Base-by-base conservation (phyloP, 2,888 invertebrate species). In the Laothoe populi region DNA sequence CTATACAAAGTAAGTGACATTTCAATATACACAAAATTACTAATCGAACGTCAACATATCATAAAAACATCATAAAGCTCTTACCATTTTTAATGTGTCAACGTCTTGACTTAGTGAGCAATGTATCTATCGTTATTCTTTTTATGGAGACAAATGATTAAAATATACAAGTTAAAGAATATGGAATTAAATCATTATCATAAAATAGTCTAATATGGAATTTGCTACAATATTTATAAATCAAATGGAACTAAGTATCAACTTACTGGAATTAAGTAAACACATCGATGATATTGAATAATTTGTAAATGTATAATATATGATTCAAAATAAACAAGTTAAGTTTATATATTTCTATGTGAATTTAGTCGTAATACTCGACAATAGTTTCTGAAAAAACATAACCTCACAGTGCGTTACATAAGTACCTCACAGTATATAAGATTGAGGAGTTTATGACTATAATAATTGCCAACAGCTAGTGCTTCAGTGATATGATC, bases 11-110 rank as follows among this genome's bases (percentile, higher is more conserved):
- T 68, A 66, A 66, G 66, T 72, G 65, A 72, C 69, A 66, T 66
- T 68, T 71, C 64, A 45, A 69, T 61, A 65, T 66, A 69, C 63
- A 69, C 60, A 67, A 69, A 66, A 58, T 63, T 24, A 63, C 68
- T 72, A 66, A 63, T 48, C 35, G 62, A 63, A 65, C n/a, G 64
- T 62, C 61, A 71, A 68, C 45, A 46, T 69, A 67, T 63, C n/a
- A n/a, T 64, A 40, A 62, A 66, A 65, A 61, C 53, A 60, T 66
- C n/a, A 63, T 67, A 63, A 64, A 65, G 58, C 63, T 63, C 58
- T 48, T 62, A 65, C 45, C 64, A 66, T 5, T 19, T 53, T 11
- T 19, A 13, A 21, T 21, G 42, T 16, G 5, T n/a, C 24, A 31
- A 31, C 11, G 2, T 19, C 3, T 4, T 35, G 31, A 7, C 19